Evolutionary conservation across 2,888 invertebrate genomes (phyloP).

Genomic region (Aradus depressus): DNA sequence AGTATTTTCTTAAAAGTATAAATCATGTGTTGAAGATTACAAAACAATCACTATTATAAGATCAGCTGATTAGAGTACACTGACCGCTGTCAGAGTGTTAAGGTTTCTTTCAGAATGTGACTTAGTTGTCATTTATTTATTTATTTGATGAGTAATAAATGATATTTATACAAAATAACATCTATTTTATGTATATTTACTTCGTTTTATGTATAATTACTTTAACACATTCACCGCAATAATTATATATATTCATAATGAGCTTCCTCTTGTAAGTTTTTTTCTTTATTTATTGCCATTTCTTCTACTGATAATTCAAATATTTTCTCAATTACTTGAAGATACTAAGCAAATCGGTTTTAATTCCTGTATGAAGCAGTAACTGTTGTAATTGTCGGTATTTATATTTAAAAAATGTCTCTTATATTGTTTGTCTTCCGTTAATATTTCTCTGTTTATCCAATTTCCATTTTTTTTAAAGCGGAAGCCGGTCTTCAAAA

Average conservation of each 20-base stretch:
- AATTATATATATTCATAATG: conserved; percentile 20
- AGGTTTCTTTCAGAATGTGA: background rate
- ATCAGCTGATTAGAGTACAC: conserved; percentile 17
- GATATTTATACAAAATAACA: no score
- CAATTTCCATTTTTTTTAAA: conserved; percentile 35
- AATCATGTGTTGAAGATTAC: no score
- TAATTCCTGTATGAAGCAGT: background rate
- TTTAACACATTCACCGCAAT: background rate
- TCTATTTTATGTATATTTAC: background rate
- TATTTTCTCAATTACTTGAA: background rate
- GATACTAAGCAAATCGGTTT: background rate
- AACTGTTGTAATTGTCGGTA: no score
- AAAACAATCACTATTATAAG: no score
- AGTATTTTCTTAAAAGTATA: no score
- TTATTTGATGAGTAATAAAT: background rate
- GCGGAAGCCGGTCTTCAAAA: conserved; percentile 84
- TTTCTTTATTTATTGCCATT: conserved; percentile 10
- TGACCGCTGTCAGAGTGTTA: conserved; percentile 23
- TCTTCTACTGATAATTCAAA: background rate
- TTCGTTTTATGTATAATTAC: background rate
- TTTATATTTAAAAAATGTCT: background rate
- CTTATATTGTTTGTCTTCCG: background rate
- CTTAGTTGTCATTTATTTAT: background rate
- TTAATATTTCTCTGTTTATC: background rate
- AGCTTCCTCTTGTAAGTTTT: conserved; percentile 29